A percentile compares a stretch with the other conserved stretches of the same genome.
These are phyloP conservation scores for Tachysurus vachellii DNA, from an alignment of 2,113 vertebrate species.

Conservation along the genomic window DNA sequence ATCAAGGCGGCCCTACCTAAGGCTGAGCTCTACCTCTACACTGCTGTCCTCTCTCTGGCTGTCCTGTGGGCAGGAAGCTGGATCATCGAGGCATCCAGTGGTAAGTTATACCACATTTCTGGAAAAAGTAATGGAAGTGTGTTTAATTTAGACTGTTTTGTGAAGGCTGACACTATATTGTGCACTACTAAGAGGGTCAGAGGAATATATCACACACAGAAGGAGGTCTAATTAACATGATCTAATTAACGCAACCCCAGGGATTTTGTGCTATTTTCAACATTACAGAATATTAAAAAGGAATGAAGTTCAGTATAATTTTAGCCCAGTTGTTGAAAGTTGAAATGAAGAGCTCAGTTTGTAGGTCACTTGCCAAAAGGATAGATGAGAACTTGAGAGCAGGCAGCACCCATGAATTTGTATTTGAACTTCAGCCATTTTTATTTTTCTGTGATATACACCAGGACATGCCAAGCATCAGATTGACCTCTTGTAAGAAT, in stretches of 20 bases:
- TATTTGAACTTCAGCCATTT: not conserved
- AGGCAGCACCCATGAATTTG: not conserved
- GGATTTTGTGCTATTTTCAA: constrained; percentile 4
- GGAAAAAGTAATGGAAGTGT: not conserved
- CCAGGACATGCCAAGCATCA: not conserved
- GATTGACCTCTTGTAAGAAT: not conserved
- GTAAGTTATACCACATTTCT: constrained; percentile 69
- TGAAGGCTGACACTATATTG: not conserved
- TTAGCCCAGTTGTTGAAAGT: constrained; percentile 17
- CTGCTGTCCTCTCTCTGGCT: constrained; percentile 76
- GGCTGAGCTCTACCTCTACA: constrained; percentile 90
- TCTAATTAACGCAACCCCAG: constrained; percentile 31
- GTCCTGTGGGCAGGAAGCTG: constrained; percentile 84
- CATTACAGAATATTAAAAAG: not conserved
- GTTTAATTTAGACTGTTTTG: not conserved
- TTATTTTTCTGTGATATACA: not conserved
- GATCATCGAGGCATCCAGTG: constrained; percentile 87
- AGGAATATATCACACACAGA: not conserved
- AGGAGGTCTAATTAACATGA: too few relatives aligned
- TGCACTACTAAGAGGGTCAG: not conserved
- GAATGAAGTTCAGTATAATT: not conserved
- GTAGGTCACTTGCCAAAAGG: not conserved
- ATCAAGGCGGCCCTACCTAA: constrained; percentile 83
- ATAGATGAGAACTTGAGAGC: not conserved
- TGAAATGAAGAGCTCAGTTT: not conserved